phyloP scores from a whole-genome alignment of 2,113 vertebrate genomes.

The Nothoprocta perdicaria region DNA sequence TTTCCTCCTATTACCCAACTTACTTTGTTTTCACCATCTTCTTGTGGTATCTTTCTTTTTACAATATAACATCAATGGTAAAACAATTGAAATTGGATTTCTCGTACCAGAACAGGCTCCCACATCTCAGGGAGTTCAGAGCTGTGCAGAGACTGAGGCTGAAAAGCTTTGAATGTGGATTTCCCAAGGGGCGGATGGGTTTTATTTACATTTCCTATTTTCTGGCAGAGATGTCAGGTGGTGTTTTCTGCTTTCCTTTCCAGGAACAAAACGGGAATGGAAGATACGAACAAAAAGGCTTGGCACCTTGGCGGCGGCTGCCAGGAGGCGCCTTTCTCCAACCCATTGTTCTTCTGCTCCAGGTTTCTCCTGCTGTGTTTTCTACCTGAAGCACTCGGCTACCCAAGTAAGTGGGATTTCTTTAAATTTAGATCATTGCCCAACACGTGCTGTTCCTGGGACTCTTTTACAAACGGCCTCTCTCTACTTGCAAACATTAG shows the following conservation, averaged over 20 bases:
- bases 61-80: neutral
- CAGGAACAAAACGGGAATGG: neutral
- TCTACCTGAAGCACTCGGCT: neutral
- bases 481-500: neutral
- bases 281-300: neutral
- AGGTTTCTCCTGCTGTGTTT: fast-evolving
- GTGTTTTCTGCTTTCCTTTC: conserved; percentile 33
- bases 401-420: neutral
- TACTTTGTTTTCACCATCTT: neutral
- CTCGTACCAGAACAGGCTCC: neutral
- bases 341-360: neutral
- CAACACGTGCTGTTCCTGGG: neutral
- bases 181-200: neutral
- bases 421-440: neutral
- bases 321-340: neutral
- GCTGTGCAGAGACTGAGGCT: neutral
- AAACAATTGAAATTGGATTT: conserved; percentile 4
- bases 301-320: neutral
- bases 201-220: conserved; percentile 67
- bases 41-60: neutral
- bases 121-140: neutral
- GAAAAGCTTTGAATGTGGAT: neutral
- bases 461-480: neutral
- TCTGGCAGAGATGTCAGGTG: conserved; percentile 21
- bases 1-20: neutral